Percentiles rank a stretch among this genome's conserved stretches.
Evolutionary conservation across 1,140 invertebrate species (phyloP).

Genomic region (Drosophila nannoptera): DNA sequence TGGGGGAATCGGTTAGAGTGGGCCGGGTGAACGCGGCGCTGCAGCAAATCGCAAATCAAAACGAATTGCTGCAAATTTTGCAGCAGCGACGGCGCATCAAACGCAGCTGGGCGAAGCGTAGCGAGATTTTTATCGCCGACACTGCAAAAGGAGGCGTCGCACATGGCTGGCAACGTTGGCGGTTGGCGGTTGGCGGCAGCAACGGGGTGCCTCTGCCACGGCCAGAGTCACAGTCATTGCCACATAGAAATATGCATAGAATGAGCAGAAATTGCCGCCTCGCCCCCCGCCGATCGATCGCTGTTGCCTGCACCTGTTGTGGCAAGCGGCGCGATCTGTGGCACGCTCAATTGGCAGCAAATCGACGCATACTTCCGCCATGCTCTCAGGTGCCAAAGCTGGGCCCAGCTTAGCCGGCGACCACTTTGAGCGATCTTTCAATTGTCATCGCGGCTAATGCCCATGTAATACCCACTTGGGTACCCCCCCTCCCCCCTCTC

Average conservation of each 20-base stretch:
- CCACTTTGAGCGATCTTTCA: slow-evolving; percentile 35
- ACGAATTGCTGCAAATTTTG: slow-evolving; percentile 63
- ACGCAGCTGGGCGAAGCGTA: slow-evolving; percentile 38
- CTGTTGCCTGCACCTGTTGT: slow-evolving; percentile 39
- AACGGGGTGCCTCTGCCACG: neutral
- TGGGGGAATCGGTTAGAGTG: no score
- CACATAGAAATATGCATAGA: slow-evolving; percentile 14
- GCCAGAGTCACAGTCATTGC: slow-evolving; percentile 9
- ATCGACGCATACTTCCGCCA: slow-evolving; percentile 47
- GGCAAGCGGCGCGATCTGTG: neutral
- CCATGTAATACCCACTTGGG: slow-evolving; percentile 16
- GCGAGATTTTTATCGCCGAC: slow-evolving; percentile 44
- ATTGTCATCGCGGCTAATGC: slow-evolving; percentile 45
- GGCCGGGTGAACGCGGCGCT: neutral
- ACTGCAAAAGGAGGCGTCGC: slow-evolving; percentile 38
- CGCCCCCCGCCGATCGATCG: neutral
- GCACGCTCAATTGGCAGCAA: slow-evolving; percentile 41
- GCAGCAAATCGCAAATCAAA: slow-evolving; percentile 51
- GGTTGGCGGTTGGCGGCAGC: neutral
- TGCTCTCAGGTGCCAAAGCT: slow-evolving; percentile 3
- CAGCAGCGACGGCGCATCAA: slow-evolving; percentile 30
- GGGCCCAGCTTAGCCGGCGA: neutral
- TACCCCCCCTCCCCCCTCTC: neutral
- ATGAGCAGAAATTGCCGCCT: neutral
- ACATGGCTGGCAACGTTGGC: slow-evolving; percentile 12